Percentiles rank a stretch among this genome's conserved stretches.
phyloP scores from a whole-genome alignment of 2,797 vertebrate species.

The Gymnopithys bicolor region DNA sequence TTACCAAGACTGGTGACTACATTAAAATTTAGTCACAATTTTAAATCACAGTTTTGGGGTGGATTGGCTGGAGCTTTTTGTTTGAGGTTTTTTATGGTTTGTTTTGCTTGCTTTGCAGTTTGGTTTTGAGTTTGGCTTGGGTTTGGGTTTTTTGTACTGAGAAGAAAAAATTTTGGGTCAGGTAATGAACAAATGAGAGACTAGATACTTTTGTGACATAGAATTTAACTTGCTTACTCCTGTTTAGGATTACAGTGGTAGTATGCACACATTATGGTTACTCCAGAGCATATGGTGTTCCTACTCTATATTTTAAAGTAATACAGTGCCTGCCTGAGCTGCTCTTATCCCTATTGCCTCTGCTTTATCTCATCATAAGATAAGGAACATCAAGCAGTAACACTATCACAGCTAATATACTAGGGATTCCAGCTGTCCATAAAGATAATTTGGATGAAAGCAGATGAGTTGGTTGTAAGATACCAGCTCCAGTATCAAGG shows the following conservation, averaged over 20 bases:
- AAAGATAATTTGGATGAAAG: background rate
- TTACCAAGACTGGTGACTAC: background rate
- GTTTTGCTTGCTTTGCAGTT: background rate
- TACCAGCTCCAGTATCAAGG: background rate
- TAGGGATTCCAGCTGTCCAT: background rate
- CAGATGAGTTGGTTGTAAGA: background rate
- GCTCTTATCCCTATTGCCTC: background rate
- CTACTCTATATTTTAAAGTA: background rate
- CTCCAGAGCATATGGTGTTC: slow-evolving; percentile 15
- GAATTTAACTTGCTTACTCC: background rate
- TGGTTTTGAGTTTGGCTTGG: background rate
- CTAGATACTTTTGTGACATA: background rate
- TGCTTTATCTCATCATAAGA: background rate
- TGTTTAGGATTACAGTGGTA: background rate
- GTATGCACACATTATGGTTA: background rate
- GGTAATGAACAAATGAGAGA: background rate
- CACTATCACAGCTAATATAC: background rate
- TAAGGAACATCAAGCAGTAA: background rate
- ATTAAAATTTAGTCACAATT: background rate
- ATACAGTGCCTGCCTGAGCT: background rate
- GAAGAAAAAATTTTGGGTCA: background rate
- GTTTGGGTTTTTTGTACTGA: background rate
- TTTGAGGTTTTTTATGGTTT: background rate
- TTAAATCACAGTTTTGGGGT: background rate
- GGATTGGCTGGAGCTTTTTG: background rate